Evolutionary conservation across 2,797 vertebrate genomes (phyloP).

Genomic region (Megaceryle alcyon): DNA sequence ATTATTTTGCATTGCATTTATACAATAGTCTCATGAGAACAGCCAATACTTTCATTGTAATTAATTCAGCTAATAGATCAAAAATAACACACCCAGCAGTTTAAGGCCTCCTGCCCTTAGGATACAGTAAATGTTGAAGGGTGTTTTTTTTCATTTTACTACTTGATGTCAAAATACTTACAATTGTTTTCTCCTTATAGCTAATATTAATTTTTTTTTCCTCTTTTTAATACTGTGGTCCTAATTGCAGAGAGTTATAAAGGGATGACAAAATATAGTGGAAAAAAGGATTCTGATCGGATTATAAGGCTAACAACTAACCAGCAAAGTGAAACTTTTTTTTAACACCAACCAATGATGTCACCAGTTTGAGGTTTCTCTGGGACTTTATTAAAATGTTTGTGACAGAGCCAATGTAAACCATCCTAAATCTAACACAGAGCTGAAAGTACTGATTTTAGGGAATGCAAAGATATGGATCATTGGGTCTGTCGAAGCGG

Average conservation of each 20-base stretch:
- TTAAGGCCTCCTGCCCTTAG: slow-evolving; percentile 25
- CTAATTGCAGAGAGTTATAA: slow-evolving; percentile 74
- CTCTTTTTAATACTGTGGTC: slow-evolving; percentile 58
- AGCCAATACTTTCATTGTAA: slow-evolving; percentile 35
- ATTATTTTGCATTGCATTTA: slow-evolving; percentile 1
- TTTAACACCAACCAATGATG: slow-evolving; percentile 93
- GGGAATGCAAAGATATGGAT: slow-evolving; percentile 97
- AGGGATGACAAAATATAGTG: slow-evolving; percentile 72
- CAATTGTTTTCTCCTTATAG: slow-evolving; percentile 72
- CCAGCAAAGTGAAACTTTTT: slow-evolving; percentile 89
- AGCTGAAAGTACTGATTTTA: slow-evolving; percentile 90
- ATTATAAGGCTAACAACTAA: slow-evolving; percentile 82
- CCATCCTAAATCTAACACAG: slow-evolving; percentile 95
- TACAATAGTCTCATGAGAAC: slow-evolving; percentile 29
- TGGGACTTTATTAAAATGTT: slow-evolving; percentile 94
- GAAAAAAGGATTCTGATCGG: slow-evolving; percentile 58
- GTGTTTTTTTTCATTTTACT: slow-evolving; percentile 59
- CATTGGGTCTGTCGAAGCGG: slow-evolving; percentile 89
- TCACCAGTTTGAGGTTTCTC: slow-evolving; percentile 91
- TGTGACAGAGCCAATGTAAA: slow-evolving; percentile 98
- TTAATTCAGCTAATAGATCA: slow-evolving; percentile 55
- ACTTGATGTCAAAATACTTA: slow-evolving; percentile 81
- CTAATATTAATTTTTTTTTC: slow-evolving; percentile 62
- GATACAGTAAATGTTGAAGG: slow-evolving; percentile 24
- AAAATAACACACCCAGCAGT: slow-evolving; percentile 12